These are phyloP conservation scores for Austrolebias charrua DNA, from an alignment of 2,797 vertebrate genomes.

Conservation along the genomic window DNA sequence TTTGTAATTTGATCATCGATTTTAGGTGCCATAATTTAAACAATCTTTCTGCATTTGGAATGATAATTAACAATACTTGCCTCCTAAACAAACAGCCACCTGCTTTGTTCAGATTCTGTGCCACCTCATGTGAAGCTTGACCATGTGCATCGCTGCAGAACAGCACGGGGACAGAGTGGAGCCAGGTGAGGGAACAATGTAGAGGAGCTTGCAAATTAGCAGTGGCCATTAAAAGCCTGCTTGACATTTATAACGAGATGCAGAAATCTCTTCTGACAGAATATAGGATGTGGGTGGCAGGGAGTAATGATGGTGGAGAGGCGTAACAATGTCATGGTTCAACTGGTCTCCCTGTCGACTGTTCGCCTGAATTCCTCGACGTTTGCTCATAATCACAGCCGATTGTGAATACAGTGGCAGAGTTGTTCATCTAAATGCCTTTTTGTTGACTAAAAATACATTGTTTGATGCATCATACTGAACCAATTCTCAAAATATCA, in stretches of 20 bases:
- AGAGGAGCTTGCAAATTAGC: slow-evolving; percentile 32
- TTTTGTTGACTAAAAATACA: neutral
- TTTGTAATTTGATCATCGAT: slow-evolving; percentile 47
- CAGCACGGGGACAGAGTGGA: neutral
- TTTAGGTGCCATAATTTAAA: slow-evolving; percentile 40
- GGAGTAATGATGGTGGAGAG: slow-evolving; percentile 26
- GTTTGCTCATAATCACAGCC: slow-evolving; percentile 15
- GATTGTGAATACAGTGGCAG: neutral
- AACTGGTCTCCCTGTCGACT: slow-evolving; percentile 22
- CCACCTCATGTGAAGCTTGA: slow-evolving; percentile 10
- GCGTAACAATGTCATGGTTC: slow-evolving; percentile 18
- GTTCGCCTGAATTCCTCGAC: slow-evolving; percentile 18
- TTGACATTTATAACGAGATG: slow-evolving; percentile 36
- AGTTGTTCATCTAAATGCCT: neutral
- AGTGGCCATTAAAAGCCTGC: slow-evolving; percentile 28
- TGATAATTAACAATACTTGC: neutral
- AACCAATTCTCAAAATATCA: neutral
- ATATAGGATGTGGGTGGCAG: slow-evolving; percentile 20
- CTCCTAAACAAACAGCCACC: neutral
- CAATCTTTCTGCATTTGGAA: slow-evolving; percentile 9
- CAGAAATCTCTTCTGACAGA: slow-evolving; percentile 36
- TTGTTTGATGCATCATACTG: neutral
- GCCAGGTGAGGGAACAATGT: neutral
- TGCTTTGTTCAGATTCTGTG: slow-evolving; percentile 8
- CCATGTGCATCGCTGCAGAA: slow-evolving; percentile 9